phyloP scores from a whole-genome alignment of 2,888 invertebrate species.

The Rhopalosiphum nymphaeae region DNA sequence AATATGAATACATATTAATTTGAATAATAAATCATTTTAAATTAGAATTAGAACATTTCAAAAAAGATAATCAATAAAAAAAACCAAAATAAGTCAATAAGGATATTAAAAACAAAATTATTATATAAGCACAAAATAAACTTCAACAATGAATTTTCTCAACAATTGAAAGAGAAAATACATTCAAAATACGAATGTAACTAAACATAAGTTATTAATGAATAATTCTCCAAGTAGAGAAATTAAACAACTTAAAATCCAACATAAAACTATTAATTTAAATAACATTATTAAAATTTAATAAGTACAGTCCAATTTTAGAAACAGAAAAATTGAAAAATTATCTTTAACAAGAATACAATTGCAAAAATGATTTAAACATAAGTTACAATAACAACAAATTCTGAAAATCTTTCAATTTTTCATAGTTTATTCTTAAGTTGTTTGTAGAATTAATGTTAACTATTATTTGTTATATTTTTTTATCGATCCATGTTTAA shows the following conservation, averaged over 20 bases:
- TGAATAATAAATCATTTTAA: constrained; percentile 53
- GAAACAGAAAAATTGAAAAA: constrained; percentile 43
- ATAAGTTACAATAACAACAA: constrained; percentile 15
- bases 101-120: constrained; percentile 21
- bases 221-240: constrained; percentile 8
- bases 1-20: constrained; percentile 56
- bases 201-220: constrained; percentile 22
- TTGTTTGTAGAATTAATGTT: background rate
- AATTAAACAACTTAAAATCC: constrained; percentile 36
- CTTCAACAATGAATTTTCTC: constrained; percentile 31
- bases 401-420: constrained; percentile 14
- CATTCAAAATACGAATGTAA: constrained; percentile 41
- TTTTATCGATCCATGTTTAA: background rate
- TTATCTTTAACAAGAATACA: constrained; percentile 44
- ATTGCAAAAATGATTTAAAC: constrained; percentile 29
- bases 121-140: constrained; percentile 3
- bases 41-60: constrained; percentile 46
- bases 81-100: constrained; percentile 45
- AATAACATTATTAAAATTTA: constrained; percentile 34
- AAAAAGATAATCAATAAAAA: constrained; percentile 43
- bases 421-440: background rate
- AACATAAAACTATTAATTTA: constrained; percentile 43
- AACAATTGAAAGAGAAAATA: constrained; percentile 32
- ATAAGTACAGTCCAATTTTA: constrained; percentile 53
- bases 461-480: background rate